These are phyloP conservation scores for Junonia oenone DNA, from an alignment of 2,888 invertebrate species.

Conservation along the genomic window DNA sequence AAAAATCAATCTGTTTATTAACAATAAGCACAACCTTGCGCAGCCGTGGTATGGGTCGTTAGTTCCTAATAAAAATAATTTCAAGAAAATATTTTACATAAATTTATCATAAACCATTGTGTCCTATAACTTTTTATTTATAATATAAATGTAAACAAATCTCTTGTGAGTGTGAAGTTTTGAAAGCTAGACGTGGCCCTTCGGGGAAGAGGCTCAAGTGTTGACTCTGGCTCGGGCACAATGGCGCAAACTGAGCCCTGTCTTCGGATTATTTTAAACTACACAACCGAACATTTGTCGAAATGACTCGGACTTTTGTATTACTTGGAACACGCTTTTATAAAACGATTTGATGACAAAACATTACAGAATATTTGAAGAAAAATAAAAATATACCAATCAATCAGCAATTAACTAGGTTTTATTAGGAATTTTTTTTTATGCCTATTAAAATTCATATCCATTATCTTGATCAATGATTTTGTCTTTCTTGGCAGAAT, in stretches of 20 bases:
- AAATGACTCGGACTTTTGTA: slow-evolving; percentile 52
- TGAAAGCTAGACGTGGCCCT: slow-evolving; percentile 61
- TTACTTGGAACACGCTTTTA: slow-evolving; percentile 2
- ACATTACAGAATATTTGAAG: neutral
- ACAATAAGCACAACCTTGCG: too few relatives aligned
- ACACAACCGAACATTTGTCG: slow-evolving; percentile 51
- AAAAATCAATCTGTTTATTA: too few relatives aligned
- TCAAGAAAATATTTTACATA: neutral
- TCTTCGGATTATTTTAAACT: slow-evolving; percentile 60
- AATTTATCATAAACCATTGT: slow-evolving; percentile 9
- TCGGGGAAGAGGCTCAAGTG: slow-evolving; percentile 65
- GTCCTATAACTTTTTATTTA: slow-evolving; percentile 1
- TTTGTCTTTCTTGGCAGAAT: too few relatives aligned
- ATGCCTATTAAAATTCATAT: too few relatives aligned
- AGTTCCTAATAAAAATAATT: neutral
- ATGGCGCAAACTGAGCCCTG: slow-evolving; percentile 59
- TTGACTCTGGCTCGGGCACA: slow-evolving; percentile 63
- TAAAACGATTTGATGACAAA: slow-evolving; percentile 11
- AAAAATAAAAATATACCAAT: too few relatives aligned
- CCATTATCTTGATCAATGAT: too few relatives aligned
- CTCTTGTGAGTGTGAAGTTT: slow-evolving; percentile 55
- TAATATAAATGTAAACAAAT: slow-evolving; percentile 29
- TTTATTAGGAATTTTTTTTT: too few relatives aligned
- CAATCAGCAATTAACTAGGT: too few relatives aligned
- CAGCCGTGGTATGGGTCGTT: neutral